A percentile compares a stretch with the other conserved stretches of the same genome.
phyloP scores from a whole-genome alignment of 2,113 vertebrate species.

The Cyprinodon variegatus region DNA sequence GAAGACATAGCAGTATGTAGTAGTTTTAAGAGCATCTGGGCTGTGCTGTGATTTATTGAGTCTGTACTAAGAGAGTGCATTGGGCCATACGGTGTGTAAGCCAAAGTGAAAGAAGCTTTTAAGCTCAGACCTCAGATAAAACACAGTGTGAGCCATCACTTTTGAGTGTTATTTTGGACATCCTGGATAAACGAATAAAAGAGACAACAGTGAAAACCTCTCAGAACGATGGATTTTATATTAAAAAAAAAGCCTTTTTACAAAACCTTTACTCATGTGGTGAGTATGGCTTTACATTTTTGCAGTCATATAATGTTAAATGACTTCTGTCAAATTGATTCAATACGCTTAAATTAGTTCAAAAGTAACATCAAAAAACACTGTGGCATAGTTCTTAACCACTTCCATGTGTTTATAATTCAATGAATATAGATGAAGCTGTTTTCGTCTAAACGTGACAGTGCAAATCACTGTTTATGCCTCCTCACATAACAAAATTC shows the following conservation, averaged over 20 bases:
- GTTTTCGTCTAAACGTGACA: not conserved
- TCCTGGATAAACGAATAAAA: constrained; percentile 14
- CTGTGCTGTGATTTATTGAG: constrained; percentile 55
- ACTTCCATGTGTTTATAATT: not conserved
- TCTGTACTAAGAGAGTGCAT: constrained; percentile 37
- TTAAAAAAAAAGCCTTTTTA: not conserved
- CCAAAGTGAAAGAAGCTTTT: constrained; percentile 48
- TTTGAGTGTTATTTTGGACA: constrained; percentile 20
- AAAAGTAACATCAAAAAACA: not conserved
- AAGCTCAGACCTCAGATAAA: constrained; percentile 29
- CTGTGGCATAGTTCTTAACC: not conserved
- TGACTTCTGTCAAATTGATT: not conserved
- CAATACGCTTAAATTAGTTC: not conserved
- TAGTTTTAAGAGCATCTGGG: constrained; percentile 14
- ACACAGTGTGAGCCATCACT: constrained; percentile 19
- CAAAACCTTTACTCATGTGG: not conserved
- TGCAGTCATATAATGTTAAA: not conserved
- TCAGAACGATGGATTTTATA: not conserved
- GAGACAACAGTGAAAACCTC: not conserved
- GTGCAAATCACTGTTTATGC: not conserved
- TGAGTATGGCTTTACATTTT: not conserved
- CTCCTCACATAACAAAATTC: constrained; percentile 3
- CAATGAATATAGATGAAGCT: not conserved
- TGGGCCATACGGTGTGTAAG: constrained; percentile 18
- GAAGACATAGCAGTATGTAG: constrained; percentile 21